Base-by-base conservation (phyloP, 2,888 invertebrate species). In the Drosophila flavopinicola region DNA sequence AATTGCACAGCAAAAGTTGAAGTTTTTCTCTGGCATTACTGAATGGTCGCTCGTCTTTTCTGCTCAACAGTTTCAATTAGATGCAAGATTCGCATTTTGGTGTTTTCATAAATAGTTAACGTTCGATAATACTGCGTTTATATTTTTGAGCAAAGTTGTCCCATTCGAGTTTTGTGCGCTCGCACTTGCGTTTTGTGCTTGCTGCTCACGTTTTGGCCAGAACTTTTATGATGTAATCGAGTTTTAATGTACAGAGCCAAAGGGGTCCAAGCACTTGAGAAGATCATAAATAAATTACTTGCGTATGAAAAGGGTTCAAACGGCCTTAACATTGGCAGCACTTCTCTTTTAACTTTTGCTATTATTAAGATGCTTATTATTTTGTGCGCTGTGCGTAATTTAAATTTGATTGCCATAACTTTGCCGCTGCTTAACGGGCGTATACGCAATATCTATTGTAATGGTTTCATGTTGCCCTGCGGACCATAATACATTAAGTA, bases 221-320 rank as follows among this genome's bases (percentile, higher is more conserved):
- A 71, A 82, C 74, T 85, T 79, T 71, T 80, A 79, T 83, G 58
- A 78, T 80, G 70, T 74, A 76, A 82, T 78, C 85, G 78, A 68
- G 63, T 85, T 80, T 76, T 82, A 76, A 82, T 82, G 82, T 71
- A 51, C 59, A 47, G 41, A 44, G 57, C 60, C 58, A 17, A 38
- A 37, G 30, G 42, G 32, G 30, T 23, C 35, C 51, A 17, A 49
- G 54, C 75, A 47, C 44, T 68, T 70, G 58, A 59, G 52, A 49
- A 66, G 45, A 59, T 63, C 85, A 76, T 80, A 85, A 85, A 80
- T 78, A 80, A 82, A 74, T 85, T 85, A 83, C 60, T 58, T 51
- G 51, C 48, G 52, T 29, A 39, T 49, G 57, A 56, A 72, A 78
- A 73, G 82, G 75, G 73, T 73, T 75, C 57, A 56, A 75, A 57